Conservation (phyloP, 1,140 invertebrate species). For the Bombus impatiens region DNA sequence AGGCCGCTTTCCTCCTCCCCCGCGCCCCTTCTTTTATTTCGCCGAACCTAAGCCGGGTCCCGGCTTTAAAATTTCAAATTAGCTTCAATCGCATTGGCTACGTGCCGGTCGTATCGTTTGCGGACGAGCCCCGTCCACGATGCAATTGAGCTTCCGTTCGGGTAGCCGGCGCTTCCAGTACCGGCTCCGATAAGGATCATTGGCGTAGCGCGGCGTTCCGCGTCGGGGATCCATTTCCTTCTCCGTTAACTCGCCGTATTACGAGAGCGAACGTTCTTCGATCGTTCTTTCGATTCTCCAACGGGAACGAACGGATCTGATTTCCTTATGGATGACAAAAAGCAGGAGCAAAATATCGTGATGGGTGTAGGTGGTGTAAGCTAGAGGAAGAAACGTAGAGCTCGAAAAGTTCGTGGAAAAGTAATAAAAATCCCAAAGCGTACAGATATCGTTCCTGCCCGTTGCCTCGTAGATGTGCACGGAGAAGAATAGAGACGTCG, state of each 20-base stretch:
- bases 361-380: no score
- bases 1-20: background rate
- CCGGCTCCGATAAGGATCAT: conserved; percentile 39
- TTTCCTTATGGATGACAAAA: no score
- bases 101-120: conserved; percentile 70
- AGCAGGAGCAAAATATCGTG: no score
- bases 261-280: background rate
- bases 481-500: background rate
- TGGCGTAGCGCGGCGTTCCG: conserved; percentile 40
- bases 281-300: background rate
- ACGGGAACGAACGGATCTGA: background rate
- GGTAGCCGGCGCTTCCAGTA: conserved; percentile 51
- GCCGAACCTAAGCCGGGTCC: conserved; percentile 61
- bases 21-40: conserved; percentile 66
- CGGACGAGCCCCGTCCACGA: conserved; percentile 58
- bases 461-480: background rate
- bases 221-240: background rate
- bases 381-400: no score
- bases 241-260: background rate
- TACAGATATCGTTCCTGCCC: background rate
- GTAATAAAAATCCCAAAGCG: no score
- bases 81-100: conserved; percentile 78
- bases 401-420: no score
- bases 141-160: conserved; percentile 73
- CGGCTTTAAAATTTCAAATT: conserved; percentile 79